Evolutionary conservation across 1,140 invertebrate species (phyloP).

Genomic region (Manduca sexta): DNA sequence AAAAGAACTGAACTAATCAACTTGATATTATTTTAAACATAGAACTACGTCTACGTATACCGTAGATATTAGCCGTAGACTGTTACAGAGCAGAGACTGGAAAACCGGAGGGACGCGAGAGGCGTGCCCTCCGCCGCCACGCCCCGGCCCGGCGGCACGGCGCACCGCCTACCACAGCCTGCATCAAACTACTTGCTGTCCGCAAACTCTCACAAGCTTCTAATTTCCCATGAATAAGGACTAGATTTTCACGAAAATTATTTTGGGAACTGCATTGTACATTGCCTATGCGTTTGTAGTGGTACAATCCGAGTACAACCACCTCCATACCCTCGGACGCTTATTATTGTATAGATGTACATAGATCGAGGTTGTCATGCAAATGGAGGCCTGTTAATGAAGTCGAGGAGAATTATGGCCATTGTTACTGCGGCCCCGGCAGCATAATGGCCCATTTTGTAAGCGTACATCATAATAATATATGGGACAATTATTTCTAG

Average conservation of each 20-base stretch:
- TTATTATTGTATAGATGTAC: constrained; percentile 59
- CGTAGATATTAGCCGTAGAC: constrained; percentile 22
- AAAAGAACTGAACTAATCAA: too few relatives aligned
- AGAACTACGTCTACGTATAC: not conserved
- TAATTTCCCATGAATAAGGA: constrained; percentile 24
- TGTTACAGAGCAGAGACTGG: constrained; percentile 21
- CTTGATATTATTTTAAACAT: too few relatives aligned
- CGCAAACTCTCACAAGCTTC: constrained; percentile 15
- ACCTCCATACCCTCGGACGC: constrained; percentile 40
- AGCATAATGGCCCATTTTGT: constrained; percentile 64
- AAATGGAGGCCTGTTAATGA: constrained; percentile 72
- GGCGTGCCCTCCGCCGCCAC: constrained; percentile 49
- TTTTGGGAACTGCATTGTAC: not conserved
- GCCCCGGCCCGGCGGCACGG: constrained; percentile 51
- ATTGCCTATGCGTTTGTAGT: constrained; percentile 2
- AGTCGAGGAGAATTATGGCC: constrained; percentile 68
- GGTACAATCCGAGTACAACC: constrained; percentile 24
- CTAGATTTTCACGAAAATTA: constrained; percentile 20
- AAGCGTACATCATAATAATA: constrained; percentile 65
- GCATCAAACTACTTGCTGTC: constrained; percentile 10
- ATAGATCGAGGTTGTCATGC: constrained; percentile 63
- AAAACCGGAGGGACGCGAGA: constrained; percentile 34
- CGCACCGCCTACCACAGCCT: constrained; percentile 47
- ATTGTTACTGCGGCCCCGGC: constrained; percentile 65
- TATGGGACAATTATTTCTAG: constrained; percentile 58